These are phyloP conservation scores for Listronotus bonariensis DNA, from an alignment of 1,140 invertebrate species.

Conservation along the genomic window DNA sequence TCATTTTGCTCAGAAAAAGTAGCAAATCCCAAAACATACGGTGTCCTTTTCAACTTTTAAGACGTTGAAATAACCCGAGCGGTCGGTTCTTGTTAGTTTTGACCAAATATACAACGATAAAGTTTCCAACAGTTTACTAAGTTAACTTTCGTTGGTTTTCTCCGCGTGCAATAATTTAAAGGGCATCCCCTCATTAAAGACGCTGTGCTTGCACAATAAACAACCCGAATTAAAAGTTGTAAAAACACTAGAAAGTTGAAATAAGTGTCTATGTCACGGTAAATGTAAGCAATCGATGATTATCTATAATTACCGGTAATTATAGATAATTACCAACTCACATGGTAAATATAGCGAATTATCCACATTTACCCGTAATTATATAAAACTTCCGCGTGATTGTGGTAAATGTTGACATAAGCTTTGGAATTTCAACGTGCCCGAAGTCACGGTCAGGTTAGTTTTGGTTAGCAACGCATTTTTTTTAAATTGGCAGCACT, in stretches of 20 bases:
- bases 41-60: constrained; percentile 14
- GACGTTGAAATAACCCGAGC: constrained; percentile 10
- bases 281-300: too few relatives aligned
- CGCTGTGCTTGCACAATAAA: constrained; percentile 4
- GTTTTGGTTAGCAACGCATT: too few relatives aligned
- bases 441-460: too few relatives aligned
- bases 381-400: too few relatives aligned
- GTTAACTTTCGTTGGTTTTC: constrained; percentile 29
- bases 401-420: too few relatives aligned
- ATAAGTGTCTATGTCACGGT: too few relatives aligned
- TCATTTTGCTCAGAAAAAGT: constrained; percentile 5
- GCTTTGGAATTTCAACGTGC: too few relatives aligned
- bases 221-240: constrained; percentile 3
- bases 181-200: constrained; percentile 23
- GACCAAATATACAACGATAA: constrained; percentile 26
- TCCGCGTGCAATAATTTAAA: constrained; percentile 30
- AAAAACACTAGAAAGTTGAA: not conserved
- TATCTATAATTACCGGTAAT: too few relatives aligned
- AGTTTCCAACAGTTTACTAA: constrained; percentile 23
- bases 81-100: constrained; percentile 26
- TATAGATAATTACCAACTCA: too few relatives aligned
- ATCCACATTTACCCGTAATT: too few relatives aligned
- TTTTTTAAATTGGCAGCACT: too few relatives aligned
- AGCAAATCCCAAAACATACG: constrained; percentile 10
- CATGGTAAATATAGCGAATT: too few relatives aligned